Percentiles rank a stretch among this genome's conserved stretches.
Conservation (phyloP, 2,888 invertebrate species). For the Gerris lacustris region DNA sequence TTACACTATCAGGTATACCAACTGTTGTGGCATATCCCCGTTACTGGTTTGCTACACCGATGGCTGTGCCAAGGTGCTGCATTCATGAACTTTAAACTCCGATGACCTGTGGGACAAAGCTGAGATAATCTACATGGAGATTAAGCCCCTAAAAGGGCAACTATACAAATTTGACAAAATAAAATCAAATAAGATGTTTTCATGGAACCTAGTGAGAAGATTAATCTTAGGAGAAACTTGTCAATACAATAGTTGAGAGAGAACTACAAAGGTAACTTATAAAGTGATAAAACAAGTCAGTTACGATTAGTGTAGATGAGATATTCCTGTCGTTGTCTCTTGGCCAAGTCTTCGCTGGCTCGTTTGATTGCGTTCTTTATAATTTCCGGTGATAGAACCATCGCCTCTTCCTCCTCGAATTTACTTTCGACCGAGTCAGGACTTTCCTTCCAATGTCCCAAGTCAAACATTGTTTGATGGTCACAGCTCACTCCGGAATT, state of each 20-base stretch:
- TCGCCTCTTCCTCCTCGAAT: slow-evolving; percentile 36
- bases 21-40: background rate
- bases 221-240: too few relatives aligned
- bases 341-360: slow-evolving; percentile 62
- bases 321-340: slow-evolving; percentile 65
- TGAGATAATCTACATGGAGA: too few relatives aligned
- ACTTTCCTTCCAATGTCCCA: slow-evolving; percentile 58
- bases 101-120: too few relatives aligned
- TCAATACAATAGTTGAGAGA: too few relatives aligned
- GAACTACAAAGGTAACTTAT: too few relatives aligned
- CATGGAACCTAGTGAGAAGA: too few relatives aligned
- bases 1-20: background rate
- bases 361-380: slow-evolving; percentile 62
- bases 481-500: slow-evolving; percentile 62
- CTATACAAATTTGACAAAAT: too few relatives aligned
- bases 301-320: slow-evolving; percentile 63
- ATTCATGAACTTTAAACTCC: too few relatives aligned
- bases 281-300: background rate
- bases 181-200: too few relatives aligned
- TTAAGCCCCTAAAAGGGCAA: too few relatives aligned
- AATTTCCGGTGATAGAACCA: slow-evolving; percentile 57
- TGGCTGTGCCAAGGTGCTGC: too few relatives aligned
- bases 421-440: slow-evolving; percentile 32
- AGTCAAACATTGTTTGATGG: slow-evolving; percentile 54
- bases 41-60: too few relatives aligned